Base-by-base conservation (phyloP, 1,140 invertebrate species). In the Ostrea edulis region DNA sequence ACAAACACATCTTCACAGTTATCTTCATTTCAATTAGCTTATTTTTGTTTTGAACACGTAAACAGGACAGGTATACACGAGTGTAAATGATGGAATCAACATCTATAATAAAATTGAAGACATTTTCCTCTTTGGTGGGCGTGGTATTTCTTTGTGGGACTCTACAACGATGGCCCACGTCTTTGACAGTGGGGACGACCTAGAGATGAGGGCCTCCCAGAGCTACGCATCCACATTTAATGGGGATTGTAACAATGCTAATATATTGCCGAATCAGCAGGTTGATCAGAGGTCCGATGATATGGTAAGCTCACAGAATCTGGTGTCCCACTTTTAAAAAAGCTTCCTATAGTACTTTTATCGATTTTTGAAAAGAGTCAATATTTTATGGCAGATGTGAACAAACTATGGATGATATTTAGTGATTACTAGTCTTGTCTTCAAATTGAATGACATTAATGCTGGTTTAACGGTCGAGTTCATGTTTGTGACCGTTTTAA, bases 181-280 rank as follows among this genome's bases (percentile, higher is more conserved):
- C 17, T 87, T 65, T 53, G 81, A 62, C 86, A 83, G 22, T 65
- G 86, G 86, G 17, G 77, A 82, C 12, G 86, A 87, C 20, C n/a
- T 87, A 17, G 86, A 87, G 22, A 82, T 8, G 9, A 55, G 29
- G 9, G 77, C 55, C 8, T 51, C 25, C 20, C n/a, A 35, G 44
- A 12, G 20, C 8, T 84, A 87, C 20, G 9, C 22, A 17, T 20
- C 5, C 29, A 77, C 68, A n/a, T 87, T 87, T 52, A 87, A 87
- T 65, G 77, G 53, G 22, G 86, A 87, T 9, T 82, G 77, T 35
- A 62, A 12, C 7, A 62, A 82, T 22, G 52, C 7, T n/a, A 87
- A 62, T 44, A 11, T 9, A 8, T 44, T 53, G 20, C 86, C 86
- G 8, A 62, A 14, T 9, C 35, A 54, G 4, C 52, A 83, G 77